phyloP scores from a whole-genome alignment of 2,888 invertebrate genomes.

The Lithosia quadra region DNA sequence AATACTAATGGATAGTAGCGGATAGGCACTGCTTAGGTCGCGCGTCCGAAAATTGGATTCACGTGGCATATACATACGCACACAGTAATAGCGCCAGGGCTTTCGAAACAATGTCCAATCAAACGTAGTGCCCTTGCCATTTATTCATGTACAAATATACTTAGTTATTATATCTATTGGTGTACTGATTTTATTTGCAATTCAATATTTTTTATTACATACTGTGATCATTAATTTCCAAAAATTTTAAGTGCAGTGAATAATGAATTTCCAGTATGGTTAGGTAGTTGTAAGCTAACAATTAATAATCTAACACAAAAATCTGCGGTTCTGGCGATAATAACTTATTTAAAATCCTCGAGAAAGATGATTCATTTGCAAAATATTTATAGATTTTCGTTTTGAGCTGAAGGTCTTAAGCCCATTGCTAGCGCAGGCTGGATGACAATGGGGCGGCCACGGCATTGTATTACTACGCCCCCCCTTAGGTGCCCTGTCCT shows the following conservation, averaged over 20 bases:
- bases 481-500: conserved; percentile 66
- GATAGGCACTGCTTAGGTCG: conserved; percentile 64
- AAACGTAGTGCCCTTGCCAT: conserved; percentile 63
- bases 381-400: conserved; percentile 69
- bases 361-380: conserved; percentile 79
- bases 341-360: conserved; percentile 43
- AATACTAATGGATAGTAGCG: conserved; percentile 72
- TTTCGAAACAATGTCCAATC: conserved; percentile 81
- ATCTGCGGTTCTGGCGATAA: conserved; percentile 11
- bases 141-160: conserved; percentile 15
- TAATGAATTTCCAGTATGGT: too few relatives aligned
- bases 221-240: neutral
- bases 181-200: conserved; percentile 23
- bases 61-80: conserved; percentile 67
- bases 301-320: conserved; percentile 28
- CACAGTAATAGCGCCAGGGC: conserved; percentile 64
- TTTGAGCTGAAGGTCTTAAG: conserved; percentile 72
- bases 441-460: conserved; percentile 74
- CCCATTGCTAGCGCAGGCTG: conserved; percentile 67
- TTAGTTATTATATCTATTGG: conserved; percentile 42
- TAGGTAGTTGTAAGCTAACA: neutral
- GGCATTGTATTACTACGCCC: conserved; percentile 74
- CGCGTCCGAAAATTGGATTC: conserved; percentile 78
- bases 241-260: too few relatives aligned
- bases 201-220: neutral